Conservation (phyloP, 37 sponge, comb jelly and placozoan genomes). For the Geodia barretti region DNA sequence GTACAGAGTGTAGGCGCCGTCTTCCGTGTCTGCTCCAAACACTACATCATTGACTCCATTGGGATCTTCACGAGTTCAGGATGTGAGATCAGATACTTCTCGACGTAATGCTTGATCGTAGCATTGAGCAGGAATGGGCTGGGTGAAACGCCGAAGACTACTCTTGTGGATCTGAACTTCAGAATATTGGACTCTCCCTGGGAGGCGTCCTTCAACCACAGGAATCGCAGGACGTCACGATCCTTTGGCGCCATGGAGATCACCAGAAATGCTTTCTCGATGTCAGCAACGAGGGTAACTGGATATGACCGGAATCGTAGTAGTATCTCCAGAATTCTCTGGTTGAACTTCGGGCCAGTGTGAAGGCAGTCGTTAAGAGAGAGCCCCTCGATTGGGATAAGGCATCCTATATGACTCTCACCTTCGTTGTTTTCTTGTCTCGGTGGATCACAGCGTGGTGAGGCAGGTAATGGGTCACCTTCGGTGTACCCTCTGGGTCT, state of each 20-base stretch:
- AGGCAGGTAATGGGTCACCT: slow-evolving; percentile 10
- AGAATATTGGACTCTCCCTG: not conserved
- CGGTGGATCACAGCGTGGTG: slow-evolving; percentile 28
- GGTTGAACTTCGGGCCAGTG: slow-evolving; percentile 31
- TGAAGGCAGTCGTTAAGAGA: slow-evolving; percentile 29
- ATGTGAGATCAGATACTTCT: not conserved
- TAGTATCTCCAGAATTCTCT: slow-evolving; percentile 27
- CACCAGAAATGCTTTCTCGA: slow-evolving; percentile 40
- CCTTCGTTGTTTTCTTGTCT: slow-evolving; percentile 30
- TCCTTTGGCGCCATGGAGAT: slow-evolving; percentile 3
- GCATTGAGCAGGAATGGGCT: slow-evolving; percentile 31
- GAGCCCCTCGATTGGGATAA: too few species aligned
- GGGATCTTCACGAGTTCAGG: not conserved
- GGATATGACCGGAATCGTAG: slow-evolving; percentile 9
- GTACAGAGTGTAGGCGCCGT: not conserved
- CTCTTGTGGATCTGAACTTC: slow-evolving; percentile 5
- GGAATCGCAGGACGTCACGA: slow-evolving; percentile 16
- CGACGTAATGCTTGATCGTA: slow-evolving; percentile 5
- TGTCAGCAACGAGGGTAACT: slow-evolving; percentile 12
- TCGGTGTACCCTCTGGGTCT: too few species aligned
- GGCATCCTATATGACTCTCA: too few species aligned
- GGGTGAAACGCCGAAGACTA: slow-evolving; percentile 15
- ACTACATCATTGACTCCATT: slow-evolving; percentile 4
- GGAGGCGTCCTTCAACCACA: slow-evolving; percentile 16
- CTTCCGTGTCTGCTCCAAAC: not conserved